Evolutionary conservation across 2,888 invertebrate species (phyloP).

Genomic region (Cheilosia vulpina): DNA sequence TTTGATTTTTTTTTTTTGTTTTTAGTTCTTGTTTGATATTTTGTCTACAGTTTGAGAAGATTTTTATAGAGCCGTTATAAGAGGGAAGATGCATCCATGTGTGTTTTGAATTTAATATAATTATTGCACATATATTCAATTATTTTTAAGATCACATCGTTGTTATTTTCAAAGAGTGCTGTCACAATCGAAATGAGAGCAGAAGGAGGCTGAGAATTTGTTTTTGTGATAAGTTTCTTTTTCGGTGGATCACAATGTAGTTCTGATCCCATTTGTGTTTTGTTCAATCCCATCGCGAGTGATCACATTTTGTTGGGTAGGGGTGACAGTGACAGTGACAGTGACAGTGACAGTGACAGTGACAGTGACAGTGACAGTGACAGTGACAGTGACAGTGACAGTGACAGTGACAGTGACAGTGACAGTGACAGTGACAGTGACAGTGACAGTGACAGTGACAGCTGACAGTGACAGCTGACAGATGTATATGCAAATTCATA

Average conservation of each 20-base stretch:
- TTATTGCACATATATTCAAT: constrained; percentile 65
- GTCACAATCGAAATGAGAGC: constrained; percentile 44
- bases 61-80: constrained; percentile 10
- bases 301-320: constrained; percentile 36
- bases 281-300: constrained; percentile 60
- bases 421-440: background rate
- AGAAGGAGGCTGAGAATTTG: constrained; percentile 11
- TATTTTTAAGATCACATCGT: constrained; percentile 66
- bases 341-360: background rate
- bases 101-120: constrained; percentile 35
- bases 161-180: constrained; percentile 46
- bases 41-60: constrained; percentile 30
- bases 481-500: constrained; percentile 9
- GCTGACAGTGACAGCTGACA: no score
- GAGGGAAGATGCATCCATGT: constrained; percentile 1
- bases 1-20: constrained; percentile 14
- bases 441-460: background rate
- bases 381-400: background rate
- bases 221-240: constrained; percentile 50
- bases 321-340: background rate
- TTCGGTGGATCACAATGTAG: constrained; percentile 66
- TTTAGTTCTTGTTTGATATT: constrained; percentile 9
- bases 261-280: constrained; percentile 34
- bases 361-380: background rate
- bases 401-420: background rate